These are phyloP conservation scores for Caenorhabditis becei DNA, from an alignment of 2,888 invertebrate genomes.

Conservation along the genomic window DNA sequence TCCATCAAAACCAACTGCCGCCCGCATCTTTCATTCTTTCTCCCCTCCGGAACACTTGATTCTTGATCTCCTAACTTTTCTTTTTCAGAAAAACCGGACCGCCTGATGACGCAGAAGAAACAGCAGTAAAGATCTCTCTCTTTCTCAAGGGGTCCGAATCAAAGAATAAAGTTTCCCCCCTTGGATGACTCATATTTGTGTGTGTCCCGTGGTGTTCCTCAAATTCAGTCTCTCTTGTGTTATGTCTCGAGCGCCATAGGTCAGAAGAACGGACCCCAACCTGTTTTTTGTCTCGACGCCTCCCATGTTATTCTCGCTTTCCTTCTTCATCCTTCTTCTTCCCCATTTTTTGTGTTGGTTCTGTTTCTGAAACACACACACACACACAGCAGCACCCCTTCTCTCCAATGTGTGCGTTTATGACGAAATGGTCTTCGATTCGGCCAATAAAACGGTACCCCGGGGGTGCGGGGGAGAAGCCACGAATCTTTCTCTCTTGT, in stretches of 20 bases:
- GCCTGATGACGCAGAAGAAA: conserved; percentile 1
- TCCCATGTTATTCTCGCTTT: too few species aligned
- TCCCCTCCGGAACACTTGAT: neutral
- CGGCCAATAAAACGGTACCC: conserved; percentile 32
- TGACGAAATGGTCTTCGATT: conserved; percentile 54
- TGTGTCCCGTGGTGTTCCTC: conserved; percentile 32
- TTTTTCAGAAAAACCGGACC: conserved; percentile 51
- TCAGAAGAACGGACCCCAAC: conserved; percentile 13
- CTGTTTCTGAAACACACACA: conserved; percentile 32
- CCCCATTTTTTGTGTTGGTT: conserved; percentile 27
- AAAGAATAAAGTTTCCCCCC: conserved; percentile 29
- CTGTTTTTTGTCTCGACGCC: conserved; percentile 14
- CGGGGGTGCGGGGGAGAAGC: conserved; percentile 32
- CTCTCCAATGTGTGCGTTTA: conserved; percentile 26
- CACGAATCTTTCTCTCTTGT: conserved; percentile 10
- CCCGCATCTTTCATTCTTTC: too few species aligned
- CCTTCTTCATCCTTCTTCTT: conserved; percentile 2
- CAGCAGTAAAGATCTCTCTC: neutral
- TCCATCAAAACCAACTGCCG: too few species aligned
- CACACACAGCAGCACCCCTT: neutral
- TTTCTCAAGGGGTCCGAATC: neutral
- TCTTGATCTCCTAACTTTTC: conserved; percentile 3
- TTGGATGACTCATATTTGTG: conserved; percentile 25
- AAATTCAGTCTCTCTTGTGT: conserved; percentile 40
- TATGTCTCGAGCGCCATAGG: neutral